Conservation (phyloP, 1,140 invertebrate species). For the Cyclina sinensis region DNA sequence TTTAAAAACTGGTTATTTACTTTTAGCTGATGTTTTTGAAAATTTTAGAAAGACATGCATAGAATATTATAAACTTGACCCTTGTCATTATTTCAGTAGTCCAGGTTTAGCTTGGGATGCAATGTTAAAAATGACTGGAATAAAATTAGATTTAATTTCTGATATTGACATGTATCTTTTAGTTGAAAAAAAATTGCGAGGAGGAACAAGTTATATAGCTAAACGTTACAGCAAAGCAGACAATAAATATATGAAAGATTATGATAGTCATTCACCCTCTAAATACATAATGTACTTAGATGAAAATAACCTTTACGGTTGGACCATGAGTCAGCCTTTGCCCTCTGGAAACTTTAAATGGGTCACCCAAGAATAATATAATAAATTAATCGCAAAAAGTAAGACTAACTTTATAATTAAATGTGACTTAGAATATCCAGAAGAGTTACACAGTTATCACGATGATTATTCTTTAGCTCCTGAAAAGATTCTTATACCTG, state of each 20-base stretch:
- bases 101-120: conserved; percentile 78
- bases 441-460: conserved; percentile 87
- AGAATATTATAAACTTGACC: conserved; percentile 75
- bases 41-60: conserved; percentile 80
- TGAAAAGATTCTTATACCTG: conserved; percentile 69
- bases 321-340: conserved; percentile 70
- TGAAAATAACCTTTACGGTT: conserved; percentile 46
- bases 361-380: conserved; percentile 69
- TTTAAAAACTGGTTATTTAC: conserved; percentile 49
- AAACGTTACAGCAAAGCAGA: conserved; percentile 69
- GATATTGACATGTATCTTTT: conserved; percentile 73
- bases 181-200: conserved; percentile 77
- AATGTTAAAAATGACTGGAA: conserved; percentile 72
- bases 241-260: conserved; percentile 66
- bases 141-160: conserved; percentile 72
- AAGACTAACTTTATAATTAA: conserved; percentile 88
- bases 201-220: conserved; percentile 63
- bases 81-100: conserved; percentile 76
- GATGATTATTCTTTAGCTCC: conserved; percentile 87
- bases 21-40: conserved; percentile 87
- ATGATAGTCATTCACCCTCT: conserved; percentile 5
- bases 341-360: conserved; percentile 46
- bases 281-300: conserved; percentile 16
- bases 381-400: conserved; percentile 81
- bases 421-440: conserved; percentile 80